phyloP scores from a whole-genome alignment of 2,797 vertebrate species.

The Carduelis carduelis region DNA sequence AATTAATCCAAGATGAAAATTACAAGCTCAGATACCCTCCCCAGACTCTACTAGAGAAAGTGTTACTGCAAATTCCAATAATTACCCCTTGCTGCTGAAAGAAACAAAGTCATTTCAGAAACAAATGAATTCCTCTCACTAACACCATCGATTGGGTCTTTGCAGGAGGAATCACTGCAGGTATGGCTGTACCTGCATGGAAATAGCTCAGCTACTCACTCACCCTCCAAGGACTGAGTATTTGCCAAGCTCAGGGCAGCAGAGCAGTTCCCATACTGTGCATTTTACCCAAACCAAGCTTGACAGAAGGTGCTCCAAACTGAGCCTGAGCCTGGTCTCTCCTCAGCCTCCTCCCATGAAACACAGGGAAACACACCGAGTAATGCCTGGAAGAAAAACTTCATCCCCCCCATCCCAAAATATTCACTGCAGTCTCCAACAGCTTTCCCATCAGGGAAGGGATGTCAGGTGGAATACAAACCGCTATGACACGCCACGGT shows the following conservation, averaged over 20 bases:
- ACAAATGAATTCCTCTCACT: not conserved
- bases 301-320: not conserved
- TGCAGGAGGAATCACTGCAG: not conserved
- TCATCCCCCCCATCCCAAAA: not conserved
- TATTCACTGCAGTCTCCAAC: not conserved
- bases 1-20: not conserved
- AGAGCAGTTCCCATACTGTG: not conserved
- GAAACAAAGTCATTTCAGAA: not conserved
- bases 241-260: not conserved
- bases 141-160: not conserved
- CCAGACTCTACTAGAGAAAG: not conserved
- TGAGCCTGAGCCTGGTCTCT: not conserved
- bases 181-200: not conserved
- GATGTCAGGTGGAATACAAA: not conserved
- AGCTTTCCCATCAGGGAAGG: not conserved
- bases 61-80: not conserved
- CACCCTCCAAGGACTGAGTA: not conserved
- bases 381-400: not conserved
- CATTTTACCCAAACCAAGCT: not conserved
- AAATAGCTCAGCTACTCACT: not conserved
- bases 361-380: not conserved
- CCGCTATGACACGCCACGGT: not conserved
- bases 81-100: not conserved
- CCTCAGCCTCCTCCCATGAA: not conserved
- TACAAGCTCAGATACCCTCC: not conserved